Evolutionary conservation across 2,113 vertebrate genomes (phyloP).

Genomic region (Entomyzon cyanotis): DNA sequence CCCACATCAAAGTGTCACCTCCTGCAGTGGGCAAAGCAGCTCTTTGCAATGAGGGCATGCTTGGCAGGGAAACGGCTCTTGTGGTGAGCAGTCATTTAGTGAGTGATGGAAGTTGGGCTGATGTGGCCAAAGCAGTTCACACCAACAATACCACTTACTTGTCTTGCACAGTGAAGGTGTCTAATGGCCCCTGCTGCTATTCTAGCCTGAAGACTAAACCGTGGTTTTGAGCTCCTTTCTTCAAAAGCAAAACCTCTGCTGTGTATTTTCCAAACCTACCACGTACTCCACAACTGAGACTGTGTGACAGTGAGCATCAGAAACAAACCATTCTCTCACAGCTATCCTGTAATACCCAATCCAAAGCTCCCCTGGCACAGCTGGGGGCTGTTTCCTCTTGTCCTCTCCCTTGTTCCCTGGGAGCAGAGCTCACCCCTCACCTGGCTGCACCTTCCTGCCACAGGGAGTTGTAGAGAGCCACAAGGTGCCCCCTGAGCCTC

Average conservation of each 20-base stretch:
- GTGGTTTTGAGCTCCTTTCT: neutral
- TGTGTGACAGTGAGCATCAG: too few species aligned
- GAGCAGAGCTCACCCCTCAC: neutral
- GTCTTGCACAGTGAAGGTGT: neutral
- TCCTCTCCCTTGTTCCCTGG: neutral
- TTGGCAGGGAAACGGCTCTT: neutral
- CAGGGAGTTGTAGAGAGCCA: neutral
- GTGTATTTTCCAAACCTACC: neutral
- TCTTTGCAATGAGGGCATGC: neutral
- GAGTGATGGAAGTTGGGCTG: neutral
- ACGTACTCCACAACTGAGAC: neutral
- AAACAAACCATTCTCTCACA: neutral
- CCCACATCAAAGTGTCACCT: too few species aligned
- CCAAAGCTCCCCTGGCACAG: neutral
- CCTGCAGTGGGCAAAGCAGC: neutral
- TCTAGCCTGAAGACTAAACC: neutral
- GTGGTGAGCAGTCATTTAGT: neutral
- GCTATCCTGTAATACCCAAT: neutral
- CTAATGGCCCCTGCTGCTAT: too few species aligned
- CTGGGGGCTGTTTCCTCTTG: rapidly evolving
- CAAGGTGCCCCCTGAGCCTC: neutral
- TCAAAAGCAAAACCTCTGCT: neutral
- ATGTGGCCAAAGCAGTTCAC: neutral
- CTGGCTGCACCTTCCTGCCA: neutral
- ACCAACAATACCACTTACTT: neutral